A percentile compares a stretch with the other conserved stretches of the same genome.
These are phyloP conservation scores for Actinia equina DNA, from an alignment of 64 coral and sea anemone genomes.

Conservation along the genomic window DNA sequence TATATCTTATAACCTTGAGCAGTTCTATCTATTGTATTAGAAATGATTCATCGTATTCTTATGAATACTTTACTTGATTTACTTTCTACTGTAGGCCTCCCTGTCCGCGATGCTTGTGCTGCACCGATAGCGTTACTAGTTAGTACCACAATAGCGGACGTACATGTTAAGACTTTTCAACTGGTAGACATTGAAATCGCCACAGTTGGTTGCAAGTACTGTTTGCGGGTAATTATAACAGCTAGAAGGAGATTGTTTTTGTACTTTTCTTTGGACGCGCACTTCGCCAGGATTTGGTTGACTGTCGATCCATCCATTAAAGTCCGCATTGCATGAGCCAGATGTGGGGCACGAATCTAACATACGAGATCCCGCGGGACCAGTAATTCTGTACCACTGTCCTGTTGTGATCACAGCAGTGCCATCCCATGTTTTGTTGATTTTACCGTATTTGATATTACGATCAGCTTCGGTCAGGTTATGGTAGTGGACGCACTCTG, in stretches of 20 bases:
- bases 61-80: no score
- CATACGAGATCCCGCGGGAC: conserved; percentile 22
- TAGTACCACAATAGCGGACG: neutral
- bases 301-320: neutral
- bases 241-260: neutral
- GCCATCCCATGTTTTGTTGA: neutral
- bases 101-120: no score
- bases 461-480: conserved; percentile 1
- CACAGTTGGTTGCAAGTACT: neutral
- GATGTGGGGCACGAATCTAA: neutral
- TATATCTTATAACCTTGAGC: no score
- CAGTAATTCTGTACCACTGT: neutral
- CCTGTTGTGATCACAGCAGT: neutral
- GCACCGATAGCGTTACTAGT: neutral
- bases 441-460: neutral
- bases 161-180: neutral
- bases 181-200: conserved; percentile 5
- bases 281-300: conserved; percentile 4
- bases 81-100: no score
- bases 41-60: no score
- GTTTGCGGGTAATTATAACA: neutral
- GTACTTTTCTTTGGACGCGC: neutral
- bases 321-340: neutral
- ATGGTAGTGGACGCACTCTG: neutral
- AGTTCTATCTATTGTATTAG: no score